Base-by-base conservation (phyloP, 2,888 invertebrate genomes). In the Sipha maydis region DNA sequence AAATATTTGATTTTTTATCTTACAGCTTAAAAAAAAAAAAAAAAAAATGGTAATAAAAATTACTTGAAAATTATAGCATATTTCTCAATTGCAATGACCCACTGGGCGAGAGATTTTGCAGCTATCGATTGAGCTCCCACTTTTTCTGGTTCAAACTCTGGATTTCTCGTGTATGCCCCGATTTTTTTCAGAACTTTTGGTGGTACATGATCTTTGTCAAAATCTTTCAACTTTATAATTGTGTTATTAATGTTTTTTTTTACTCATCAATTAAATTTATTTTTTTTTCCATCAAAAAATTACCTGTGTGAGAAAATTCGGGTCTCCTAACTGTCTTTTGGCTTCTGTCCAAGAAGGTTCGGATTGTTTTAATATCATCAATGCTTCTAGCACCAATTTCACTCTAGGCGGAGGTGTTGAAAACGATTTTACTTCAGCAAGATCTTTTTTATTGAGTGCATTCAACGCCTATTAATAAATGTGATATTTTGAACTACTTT, bases 1-100 rank as follows among this genome's bases (percentile, higher is more conserved):
- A 28, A 28, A 31, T 71, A 28, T 71, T 71, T 71, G 28, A 28
- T 71, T 11, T 11, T 14, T 8, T 48, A 48, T 14, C 2, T 14
- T 48, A 48, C 3, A 14, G 14, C 48, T 48, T 11, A 1, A 48
- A 48, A 48, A 14, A 14, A 48, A 14, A 14, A 48, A 14, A 48
- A 14, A 61, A 19, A 56, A 56, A 56, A 0, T 48, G 14, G 1
- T 48, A 61, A 61, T 0, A 61, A 61, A 25, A 79, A 89, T 54
- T 91, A 96, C 95, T 95, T 95, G 93, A 95, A 97, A 76, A 97
- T 95, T 92, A 96, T 96, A 4, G 96, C 97, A 91, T 98, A 98
- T 91, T 97, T 95, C 92, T 98, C 97, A 92, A 98, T 97, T 3
- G 97, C 97, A 89, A 96, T 93, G 31, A 97, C 97, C 98, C 98